A percentile compares a stretch with the other conserved stretches of the same genome.
Evolutionary conservation across 2,888 invertebrate species (phyloP).

Genomic region (Saturnia pavonia): DNA sequence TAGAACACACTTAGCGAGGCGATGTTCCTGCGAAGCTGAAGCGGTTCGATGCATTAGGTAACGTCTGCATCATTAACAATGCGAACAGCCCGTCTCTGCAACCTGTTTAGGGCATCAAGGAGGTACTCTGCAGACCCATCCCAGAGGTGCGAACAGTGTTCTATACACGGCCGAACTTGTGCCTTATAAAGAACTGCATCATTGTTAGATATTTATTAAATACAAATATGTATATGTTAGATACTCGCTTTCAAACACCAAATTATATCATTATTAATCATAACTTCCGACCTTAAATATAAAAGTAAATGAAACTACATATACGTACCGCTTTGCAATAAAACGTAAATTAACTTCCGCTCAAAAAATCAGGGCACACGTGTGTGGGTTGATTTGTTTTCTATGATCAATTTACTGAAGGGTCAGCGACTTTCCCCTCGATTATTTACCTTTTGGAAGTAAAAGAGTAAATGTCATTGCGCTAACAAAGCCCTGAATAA

Average conservation of each 20-base stretch:
- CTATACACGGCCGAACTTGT: no score
- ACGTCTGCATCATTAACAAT: no score
- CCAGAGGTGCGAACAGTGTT: no score
- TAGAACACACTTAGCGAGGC: no score
- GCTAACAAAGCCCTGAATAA: background rate
- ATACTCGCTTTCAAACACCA: background rate
- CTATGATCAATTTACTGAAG: slow-evolving; percentile 20
- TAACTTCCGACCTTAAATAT: background rate
- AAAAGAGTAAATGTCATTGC: slow-evolving; percentile 7
- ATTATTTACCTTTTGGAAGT: slow-evolving; percentile 9
- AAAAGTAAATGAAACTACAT: background rate
- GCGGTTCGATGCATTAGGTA: no score
- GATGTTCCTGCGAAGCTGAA: no score
- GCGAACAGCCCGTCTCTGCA: no score
- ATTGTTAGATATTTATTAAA: no score
- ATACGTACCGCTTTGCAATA: background rate
- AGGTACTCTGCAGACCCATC: no score
- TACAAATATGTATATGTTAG: background rate
- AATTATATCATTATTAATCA: background rate
- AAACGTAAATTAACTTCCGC: slow-evolving; percentile 15
- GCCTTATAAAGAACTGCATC: no score
- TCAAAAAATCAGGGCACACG: slow-evolving; percentile 19
- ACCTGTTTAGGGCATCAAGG: no score
- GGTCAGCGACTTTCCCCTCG: slow-evolving; percentile 15
- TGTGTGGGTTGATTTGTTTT: slow-evolving; percentile 18